Conservation (phyloP, 2,888 invertebrate species). For the Psylliodes chrysocephalus region DNA sequence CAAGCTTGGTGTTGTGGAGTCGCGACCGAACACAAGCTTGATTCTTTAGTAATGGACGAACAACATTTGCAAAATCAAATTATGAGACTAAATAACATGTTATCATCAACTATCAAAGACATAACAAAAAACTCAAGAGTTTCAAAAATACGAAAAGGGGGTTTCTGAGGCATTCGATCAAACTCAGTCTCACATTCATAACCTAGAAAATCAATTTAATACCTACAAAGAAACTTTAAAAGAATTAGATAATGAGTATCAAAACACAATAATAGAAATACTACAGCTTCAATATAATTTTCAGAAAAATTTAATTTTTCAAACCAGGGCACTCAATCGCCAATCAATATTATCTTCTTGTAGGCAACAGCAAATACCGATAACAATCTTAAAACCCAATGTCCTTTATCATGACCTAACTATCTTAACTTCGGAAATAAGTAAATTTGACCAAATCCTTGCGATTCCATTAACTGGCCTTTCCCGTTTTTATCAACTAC, state of each 20-base stretch:
- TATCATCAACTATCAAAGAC: too few relatives aligned
- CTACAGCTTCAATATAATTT: too few relatives aligned
- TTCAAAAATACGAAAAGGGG: not conserved
- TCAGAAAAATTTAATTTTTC: too few relatives aligned
- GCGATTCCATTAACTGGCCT: conserved; percentile 29
- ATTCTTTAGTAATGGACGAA: not conserved
- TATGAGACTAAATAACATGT: too few relatives aligned
- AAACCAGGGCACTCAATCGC: not conserved
- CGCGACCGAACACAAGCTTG: not conserved
- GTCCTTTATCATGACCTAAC: not conserved
- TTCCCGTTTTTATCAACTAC: conserved; percentile 32
- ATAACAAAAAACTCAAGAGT: conserved; percentile 8
- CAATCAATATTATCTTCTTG: not conserved
- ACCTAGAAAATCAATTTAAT: too few relatives aligned
- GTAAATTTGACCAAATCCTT: conserved; percentile 15
- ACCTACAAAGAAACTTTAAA: too few relatives aligned
- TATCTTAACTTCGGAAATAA: not conserved
- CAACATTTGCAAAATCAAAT: too few relatives aligned
- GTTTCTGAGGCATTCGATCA: not conserved
- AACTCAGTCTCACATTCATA: not conserved
- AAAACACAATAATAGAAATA: too few relatives aligned
- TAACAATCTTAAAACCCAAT: not conserved
- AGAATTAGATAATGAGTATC: too few relatives aligned
- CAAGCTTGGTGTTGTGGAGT: conserved; percentile 1
- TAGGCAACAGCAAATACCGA: conserved; percentile 9